Conservation (phyloP, 2,888 invertebrate species). For the Pollenia labialis region DNA sequence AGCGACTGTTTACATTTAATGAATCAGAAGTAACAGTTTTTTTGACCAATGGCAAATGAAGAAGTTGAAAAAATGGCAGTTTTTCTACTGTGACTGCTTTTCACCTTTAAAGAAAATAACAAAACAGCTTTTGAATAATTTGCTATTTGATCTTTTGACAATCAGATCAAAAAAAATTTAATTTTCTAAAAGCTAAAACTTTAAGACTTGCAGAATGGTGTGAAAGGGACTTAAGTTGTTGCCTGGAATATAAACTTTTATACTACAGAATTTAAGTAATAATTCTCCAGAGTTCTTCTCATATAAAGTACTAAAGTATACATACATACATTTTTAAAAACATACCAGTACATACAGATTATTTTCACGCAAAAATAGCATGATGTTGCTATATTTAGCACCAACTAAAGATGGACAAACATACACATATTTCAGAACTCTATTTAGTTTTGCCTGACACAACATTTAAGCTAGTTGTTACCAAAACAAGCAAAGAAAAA, state of each 20-base stretch:
- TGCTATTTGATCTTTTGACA: too few relatives aligned
- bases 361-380: conserved; percentile 49
- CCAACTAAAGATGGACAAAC: neutral
- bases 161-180: too few relatives aligned
- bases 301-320: conserved; percentile 11
- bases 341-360: conserved; percentile 47
- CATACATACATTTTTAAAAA: neutral
- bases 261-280: conserved; percentile 49
- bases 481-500: neutral
- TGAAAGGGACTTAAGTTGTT: neutral
- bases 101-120: too few relatives aligned
- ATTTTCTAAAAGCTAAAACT: too few relatives aligned
- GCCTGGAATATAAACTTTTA: conserved; percentile 46
- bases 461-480: conserved; percentile 68
- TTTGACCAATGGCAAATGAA: too few relatives aligned
- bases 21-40: too few relatives aligned
- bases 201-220: too few relatives aligned
- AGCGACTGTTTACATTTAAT: too few relatives aligned
- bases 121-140: too few relatives aligned
- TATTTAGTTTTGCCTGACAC: conserved; percentile 76
- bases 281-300: conserved; percentile 45
- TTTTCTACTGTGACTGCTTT: too few relatives aligned
- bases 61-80: too few relatives aligned
- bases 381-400: conserved; percentile 40
- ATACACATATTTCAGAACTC: conserved; percentile 52